Percentiles rank a stretch among this genome's conserved stretches.
Evolutionary conservation across 2,888 invertebrate species (phyloP).

Genomic region (Zygogramma bicolorata): DNA sequence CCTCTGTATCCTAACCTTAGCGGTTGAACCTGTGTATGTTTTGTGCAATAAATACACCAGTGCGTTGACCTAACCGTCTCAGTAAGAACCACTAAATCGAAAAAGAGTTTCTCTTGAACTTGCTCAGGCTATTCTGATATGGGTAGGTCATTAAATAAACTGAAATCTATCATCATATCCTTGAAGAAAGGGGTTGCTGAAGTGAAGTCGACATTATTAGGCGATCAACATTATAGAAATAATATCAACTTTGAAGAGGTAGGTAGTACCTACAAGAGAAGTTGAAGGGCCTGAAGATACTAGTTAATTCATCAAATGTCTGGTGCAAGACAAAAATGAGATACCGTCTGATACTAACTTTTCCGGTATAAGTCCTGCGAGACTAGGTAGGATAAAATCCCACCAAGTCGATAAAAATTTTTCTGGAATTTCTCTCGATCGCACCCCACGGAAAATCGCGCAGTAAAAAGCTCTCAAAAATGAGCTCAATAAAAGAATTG

Average conservation of each 20-base stretch:
- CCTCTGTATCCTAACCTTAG: no score
- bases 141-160: no score
- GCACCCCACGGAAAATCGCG: background rate
- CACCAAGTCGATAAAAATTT: background rate
- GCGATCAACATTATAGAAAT: background rate
- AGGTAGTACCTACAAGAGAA: background rate
- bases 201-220: background rate
- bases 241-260: background rate
- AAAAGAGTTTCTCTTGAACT: background rate
- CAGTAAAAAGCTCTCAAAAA: background rate
- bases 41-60: background rate
- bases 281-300: background rate
- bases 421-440: background rate
- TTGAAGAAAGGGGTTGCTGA: background rate
- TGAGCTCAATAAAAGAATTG: background rate
- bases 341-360: background rate
- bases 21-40: no score
- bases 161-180: no score
- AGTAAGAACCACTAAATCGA: background rate
- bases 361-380: background rate
- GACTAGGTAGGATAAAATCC: background rate
- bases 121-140: no score
- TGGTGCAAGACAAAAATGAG: background rate
- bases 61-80: background rate
- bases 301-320: background rate